Evolutionary conservation across 1,140 invertebrate species (phyloP), one percentile per base, ranked within the genome.

Genomic region (Bacillus rossius): DNA sequence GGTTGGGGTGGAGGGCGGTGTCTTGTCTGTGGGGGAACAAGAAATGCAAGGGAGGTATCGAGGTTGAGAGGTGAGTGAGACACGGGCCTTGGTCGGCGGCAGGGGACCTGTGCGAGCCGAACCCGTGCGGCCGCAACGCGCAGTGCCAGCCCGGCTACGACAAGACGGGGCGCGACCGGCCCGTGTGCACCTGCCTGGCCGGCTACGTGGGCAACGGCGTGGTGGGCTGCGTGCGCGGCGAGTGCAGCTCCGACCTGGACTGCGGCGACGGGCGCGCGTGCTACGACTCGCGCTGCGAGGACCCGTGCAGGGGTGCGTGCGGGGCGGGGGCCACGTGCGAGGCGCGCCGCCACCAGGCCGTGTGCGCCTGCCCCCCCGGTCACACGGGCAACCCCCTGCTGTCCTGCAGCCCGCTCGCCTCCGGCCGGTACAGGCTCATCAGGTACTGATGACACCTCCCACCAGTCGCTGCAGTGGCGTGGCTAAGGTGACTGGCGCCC

Each of bases 141-240:
- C 79, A 87, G 53, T 95, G 92, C 65, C 82, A 84, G 23, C 88
- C 89, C 0, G 91, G 91, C 2, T 84, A 87, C 65, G 90, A 93
- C 67, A 86, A 84, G 51, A 84, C 84, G 1, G 87, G 88, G 20
- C 85, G 86, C 49, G 88, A 92, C 66, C 79, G 90, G 14, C 91
- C 91, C 1, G 87, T 91, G 5, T 91, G 88, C 65, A 91, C 87
- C 0, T 93, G 90, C 67, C 80, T 84, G 10, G 77, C 82, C 1
- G 89, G 89, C 17, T 92, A 89, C 69, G 81, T 87, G 38, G 92
- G 92, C 14, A 87, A 94, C 71, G 87, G 91, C 1, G 74, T 93
- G 2, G 74, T 76, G 1, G 78, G 77, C 57, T 91, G 89, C 67
- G 76, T 81, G 59, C 78, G 84, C 61, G 89, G 89, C 50, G 88